Base-by-base conservation (phyloP, 92 coral and sea anemone genomes). In the Epizoanthus fatuus region DNA sequence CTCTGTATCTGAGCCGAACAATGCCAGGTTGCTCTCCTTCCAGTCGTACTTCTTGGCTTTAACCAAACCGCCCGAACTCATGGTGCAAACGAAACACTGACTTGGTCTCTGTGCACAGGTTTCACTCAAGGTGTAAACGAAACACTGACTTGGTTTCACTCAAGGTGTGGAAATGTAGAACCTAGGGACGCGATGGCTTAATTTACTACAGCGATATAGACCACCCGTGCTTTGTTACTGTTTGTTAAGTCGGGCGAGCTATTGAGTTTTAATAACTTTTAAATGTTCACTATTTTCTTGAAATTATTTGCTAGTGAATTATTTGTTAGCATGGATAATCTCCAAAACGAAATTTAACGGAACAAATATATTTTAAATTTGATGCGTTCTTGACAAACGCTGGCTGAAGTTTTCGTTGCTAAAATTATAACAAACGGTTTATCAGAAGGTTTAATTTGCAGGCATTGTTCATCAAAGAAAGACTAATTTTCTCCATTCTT, bases 1-100 rank as follows among this genome's bases (percentile, higher is more conserved):
- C 70, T 95, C 98, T 0, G 83, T 16, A 54, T 95, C 96, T 2
- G 98, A 88, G 66, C 98, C 98, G 85, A 95, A 91, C 79, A 93
- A 71, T 13, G 92, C 92, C 49, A 95, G 47, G 49, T 9, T 44
- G 49, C 49, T 44, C 4, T 44, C 98, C 66, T 95, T 89, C 95
- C 95, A 87, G 72, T 93, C 95, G 32, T 93, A 91, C 10, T 95
- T 70, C 83, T 95, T 95, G 8, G 96, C 90, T 84, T 95, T 95
- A 22, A 74, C 81, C 19, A 93, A 85, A 7, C 98, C 98, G 63
- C 90, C 13, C n/a, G 72, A 66, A 6, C 10, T 66, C 17, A 8
- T 42, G 10, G 53, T 7, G 14, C 38, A 37, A 66, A 66, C 14
- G 13, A 1, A 15, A 66, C 4, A 2, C 13, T 4, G 16, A 3